Percentiles rank a stretch among this genome's conserved stretches.
Evolutionary conservation across 2,113 vertebrate genomes (phyloP).

Genomic region (Pimephales promelas): DNA sequence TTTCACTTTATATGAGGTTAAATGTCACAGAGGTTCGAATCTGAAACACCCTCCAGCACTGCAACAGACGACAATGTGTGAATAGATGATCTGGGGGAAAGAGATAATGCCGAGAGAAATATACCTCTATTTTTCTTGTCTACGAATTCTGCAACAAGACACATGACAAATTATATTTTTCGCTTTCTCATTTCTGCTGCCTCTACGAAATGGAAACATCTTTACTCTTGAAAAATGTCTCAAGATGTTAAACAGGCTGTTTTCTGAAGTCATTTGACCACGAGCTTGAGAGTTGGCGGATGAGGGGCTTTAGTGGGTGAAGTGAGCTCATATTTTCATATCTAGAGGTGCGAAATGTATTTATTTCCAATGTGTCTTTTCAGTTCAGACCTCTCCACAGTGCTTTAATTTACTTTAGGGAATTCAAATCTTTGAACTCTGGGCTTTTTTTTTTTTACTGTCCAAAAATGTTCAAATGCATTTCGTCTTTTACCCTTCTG

Average conservation of each 20-base stretch:
- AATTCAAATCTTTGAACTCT: neutral
- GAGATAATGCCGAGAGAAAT: conserved; percentile 44
- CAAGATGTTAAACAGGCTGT: conserved; percentile 18
- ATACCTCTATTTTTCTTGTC: conserved; percentile 45
- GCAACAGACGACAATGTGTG: neutral
- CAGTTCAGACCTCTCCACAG: conserved; percentile 7
- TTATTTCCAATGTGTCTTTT: neutral
- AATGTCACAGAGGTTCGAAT: conserved; percentile 16
- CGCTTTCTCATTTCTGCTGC: conserved; percentile 7
- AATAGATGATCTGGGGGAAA: conserved; percentile 22
- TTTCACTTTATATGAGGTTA: neutral
- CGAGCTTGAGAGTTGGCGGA: neutral
- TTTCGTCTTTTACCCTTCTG: conserved; percentile 30
- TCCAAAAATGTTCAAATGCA: conserved; percentile 20
- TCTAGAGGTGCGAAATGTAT: conserved; percentile 8
- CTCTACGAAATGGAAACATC: neutral
- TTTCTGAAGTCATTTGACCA: conserved; percentile 12
- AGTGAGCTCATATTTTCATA: neutral
- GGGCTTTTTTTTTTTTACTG: conserved; percentile 12
- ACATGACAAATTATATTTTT: conserved; percentile 39
- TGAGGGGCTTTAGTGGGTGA: neutral
- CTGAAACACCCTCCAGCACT: conserved; percentile 15
- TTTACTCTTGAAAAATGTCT: neutral
- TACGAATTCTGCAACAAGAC: conserved; percentile 18
- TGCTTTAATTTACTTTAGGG: conserved; percentile 31